These are phyloP conservation scores for Carassius carassius DNA, from an alignment of 2,113 vertebrate species.

Conservation along the genomic window DNA sequence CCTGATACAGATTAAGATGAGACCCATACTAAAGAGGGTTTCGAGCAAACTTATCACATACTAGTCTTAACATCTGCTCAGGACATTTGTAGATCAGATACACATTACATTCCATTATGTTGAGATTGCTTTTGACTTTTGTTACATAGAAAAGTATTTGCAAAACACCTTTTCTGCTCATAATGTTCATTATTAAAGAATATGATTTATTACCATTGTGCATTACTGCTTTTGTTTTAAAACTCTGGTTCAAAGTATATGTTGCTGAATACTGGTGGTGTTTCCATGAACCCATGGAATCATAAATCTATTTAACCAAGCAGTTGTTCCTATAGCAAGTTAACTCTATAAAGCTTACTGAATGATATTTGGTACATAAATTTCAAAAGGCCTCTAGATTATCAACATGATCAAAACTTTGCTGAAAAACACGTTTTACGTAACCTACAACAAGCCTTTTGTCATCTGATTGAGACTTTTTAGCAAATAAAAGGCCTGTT, in stretches of 20 bases:
- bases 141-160: conserved; percentile 6
- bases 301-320: neutral
- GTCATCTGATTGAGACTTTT: neutral
- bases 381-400: neutral
- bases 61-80: conserved; percentile 26
- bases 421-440: neutral
- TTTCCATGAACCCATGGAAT: neutral
- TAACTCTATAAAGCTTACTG: neutral
- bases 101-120: conserved; percentile 36
- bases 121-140: neutral
- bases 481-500: neutral
- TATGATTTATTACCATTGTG: conserved; percentile 28
- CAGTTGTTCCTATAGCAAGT: neutral
- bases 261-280: neutral
- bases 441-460: neutral
- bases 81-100: neutral
- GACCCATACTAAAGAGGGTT: neutral
- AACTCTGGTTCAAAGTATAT: neutral
- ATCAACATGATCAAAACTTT: neutral
- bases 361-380: neutral
- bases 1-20: neutral
- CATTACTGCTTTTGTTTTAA: neutral
- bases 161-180: conserved; percentile 31
- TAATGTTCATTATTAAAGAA: conserved; percentile 47
- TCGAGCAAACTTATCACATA: neutral